Percentiles rank a stretch among this genome's conserved stretches.
phyloP scores from a whole-genome alignment of 2,888 invertebrate species.

The Yponomeuta malinellus region DNA sequence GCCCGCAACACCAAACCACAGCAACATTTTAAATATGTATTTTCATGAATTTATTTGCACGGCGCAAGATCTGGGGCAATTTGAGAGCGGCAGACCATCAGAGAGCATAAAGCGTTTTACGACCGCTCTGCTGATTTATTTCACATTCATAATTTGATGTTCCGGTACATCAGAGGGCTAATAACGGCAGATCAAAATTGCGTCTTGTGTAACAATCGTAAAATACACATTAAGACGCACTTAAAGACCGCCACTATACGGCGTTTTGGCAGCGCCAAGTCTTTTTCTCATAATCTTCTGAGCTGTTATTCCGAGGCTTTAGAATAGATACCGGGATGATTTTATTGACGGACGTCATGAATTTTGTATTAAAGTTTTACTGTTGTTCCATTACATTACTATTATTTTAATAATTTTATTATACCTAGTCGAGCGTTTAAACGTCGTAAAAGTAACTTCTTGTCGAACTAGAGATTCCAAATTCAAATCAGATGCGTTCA shows the following conservation, averaged over 20 bases:
- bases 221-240: constrained; percentile 75
- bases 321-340: constrained; percentile 48
- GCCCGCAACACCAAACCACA: neutral
- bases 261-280: constrained; percentile 49
- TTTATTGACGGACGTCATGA: constrained; percentile 68
- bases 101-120: constrained; percentile 72
- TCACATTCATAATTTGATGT: constrained; percentile 73
- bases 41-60: constrained; percentile 3
- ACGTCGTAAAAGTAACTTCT: constrained; percentile 9
- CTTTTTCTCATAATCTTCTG: constrained; percentile 64
- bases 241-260: constrained; percentile 54
- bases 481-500: constrained; percentile 5
- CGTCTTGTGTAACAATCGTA: constrained; percentile 73
- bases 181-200: constrained; percentile 69
- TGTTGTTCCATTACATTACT: constrained; percentile 48
- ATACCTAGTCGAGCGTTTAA: constrained; percentile 48
- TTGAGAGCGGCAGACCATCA: constrained; percentile 53
- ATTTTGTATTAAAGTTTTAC: constrained; percentile 46
- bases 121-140: constrained; percentile 71
- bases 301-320: constrained; percentile 61
- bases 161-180: constrained; percentile 70
- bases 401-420: constrained; percentile 65
- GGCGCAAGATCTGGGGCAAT: constrained; percentile 52
- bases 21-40: constrained; percentile 11
- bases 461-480: constrained; percentile 7